Evolutionary conservation across 1,140 invertebrate species (phyloP).

Genomic region (Tetramorium simillimum): DNA sequence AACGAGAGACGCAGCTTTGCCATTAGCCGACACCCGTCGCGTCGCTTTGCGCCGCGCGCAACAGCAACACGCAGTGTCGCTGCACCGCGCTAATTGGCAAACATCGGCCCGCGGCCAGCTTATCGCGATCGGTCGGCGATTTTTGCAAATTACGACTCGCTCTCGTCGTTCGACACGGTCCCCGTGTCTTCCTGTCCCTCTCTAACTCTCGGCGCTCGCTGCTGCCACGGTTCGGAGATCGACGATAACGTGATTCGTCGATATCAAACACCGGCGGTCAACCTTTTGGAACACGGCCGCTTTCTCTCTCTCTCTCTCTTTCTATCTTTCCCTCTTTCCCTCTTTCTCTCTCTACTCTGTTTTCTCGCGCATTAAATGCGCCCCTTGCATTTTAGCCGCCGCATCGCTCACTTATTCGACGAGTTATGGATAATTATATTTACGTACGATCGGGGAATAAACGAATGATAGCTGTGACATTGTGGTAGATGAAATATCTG

Average conservation of each 20-base stretch:
- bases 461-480: conserved; percentile 27
- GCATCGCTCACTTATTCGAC: background rate
- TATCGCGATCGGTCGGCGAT: conserved; percentile 78
- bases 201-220: conserved; percentile 57
- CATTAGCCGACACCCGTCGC: conserved; percentile 78
- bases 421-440: conserved; percentile 23
- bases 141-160: conserved; percentile 77
- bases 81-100: conserved; percentile 78
- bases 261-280: conserved; percentile 46
- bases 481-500: conserved; percentile 21
- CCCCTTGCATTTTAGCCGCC: background rate
- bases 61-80: conserved; percentile 69
- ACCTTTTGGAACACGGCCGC: conserved; percentile 36
- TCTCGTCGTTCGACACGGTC: conserved; percentile 68
- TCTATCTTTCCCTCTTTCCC: background rate
- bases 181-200: conserved; percentile 11
- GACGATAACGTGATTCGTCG: conserved; percentile 52
- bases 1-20: conserved; percentile 77
- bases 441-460: background rate
- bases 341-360: background rate
- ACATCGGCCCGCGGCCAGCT: conserved; percentile 74
- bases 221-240: conserved; percentile 38
- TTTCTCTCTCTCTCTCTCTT: background rate
- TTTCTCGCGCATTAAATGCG: conserved; percentile 43
- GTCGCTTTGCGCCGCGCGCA: background rate